These are phyloP conservation scores for Pachycephus smyrnensis DNA, from an alignment of 2,888 invertebrate species.

Conservation along the genomic window DNA sequence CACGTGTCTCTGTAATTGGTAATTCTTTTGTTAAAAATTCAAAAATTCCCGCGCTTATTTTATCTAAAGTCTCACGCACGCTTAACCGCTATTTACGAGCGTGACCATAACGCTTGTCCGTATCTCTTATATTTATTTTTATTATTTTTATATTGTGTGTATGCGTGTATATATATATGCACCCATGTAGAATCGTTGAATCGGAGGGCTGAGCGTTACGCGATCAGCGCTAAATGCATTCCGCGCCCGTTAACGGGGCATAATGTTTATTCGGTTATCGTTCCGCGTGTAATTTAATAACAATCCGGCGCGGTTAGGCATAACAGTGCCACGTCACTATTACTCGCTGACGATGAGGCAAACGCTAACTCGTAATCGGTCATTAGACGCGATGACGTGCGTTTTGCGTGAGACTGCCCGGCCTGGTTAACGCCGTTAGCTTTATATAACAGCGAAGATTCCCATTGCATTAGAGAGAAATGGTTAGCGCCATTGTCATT, in stretches of 20 bases:
- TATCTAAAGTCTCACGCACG: no score
- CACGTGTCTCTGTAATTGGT: no score
- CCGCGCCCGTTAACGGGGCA: constrained; percentile 57
- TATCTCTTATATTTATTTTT: no score
- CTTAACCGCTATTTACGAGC: no score
- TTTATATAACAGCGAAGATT: background rate
- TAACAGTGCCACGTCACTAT: constrained; percentile 59
- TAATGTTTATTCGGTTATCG: constrained; percentile 64
- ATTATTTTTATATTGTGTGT: constrained; percentile 7
- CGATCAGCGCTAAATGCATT: constrained; percentile 37
- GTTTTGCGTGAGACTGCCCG: constrained; percentile 50
- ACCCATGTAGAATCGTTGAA: background rate
- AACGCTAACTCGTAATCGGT: constrained; percentile 57
- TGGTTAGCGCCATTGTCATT: background rate
- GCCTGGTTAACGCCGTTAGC: background rate
- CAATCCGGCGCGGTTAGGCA: constrained; percentile 57
- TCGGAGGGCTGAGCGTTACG: background rate
- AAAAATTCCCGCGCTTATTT: no score
- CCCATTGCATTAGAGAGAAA: background rate
- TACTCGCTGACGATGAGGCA: constrained; percentile 18
- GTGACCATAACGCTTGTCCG: background rate
- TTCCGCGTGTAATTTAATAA: constrained; percentile 64
- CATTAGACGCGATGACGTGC: constrained; percentile 66
- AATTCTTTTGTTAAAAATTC: background rate
- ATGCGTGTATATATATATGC: background rate